phyloP scores from a whole-genome alignment of 2,888 invertebrate species.

The Drosophila birchii region DNA sequence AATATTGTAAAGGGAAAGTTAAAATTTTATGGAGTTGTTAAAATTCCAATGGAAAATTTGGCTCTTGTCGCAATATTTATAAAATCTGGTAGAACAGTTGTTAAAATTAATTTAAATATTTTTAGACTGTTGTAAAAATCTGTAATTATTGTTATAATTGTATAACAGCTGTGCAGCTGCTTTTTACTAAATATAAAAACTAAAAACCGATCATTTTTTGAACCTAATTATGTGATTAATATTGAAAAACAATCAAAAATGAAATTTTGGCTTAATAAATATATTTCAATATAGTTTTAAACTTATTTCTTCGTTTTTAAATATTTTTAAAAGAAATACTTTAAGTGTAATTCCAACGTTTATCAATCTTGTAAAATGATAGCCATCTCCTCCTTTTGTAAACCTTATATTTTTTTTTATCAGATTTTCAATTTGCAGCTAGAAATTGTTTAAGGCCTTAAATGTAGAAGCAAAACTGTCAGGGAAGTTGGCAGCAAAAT shows the following conservation, averaged over 20 bases:
- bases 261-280: no score
- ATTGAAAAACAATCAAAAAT: no score
- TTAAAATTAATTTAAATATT: not conserved
- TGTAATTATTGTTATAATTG: not conserved
- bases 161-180: not conserved
- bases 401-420: slow-evolving; percentile 10
- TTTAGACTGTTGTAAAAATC: not conserved
- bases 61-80: not conserved
- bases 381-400: not conserved
- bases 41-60: no score
- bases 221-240: no score
- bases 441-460: slow-evolving; percentile 35
- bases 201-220: not conserved
- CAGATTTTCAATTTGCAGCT: slow-evolving; percentile 51
- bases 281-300: no score
- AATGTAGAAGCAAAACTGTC: slow-evolving; percentile 15
- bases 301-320: not conserved
- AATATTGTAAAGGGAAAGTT: no score
- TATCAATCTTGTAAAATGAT: slow-evolving; percentile 5
- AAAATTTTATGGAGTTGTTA: no score
- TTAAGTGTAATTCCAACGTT: not conserved
- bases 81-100: not conserved
- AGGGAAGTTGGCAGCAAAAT: slow-evolving; percentile 37
- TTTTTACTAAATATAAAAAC: not conserved
- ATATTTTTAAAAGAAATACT: not conserved